Base-by-base conservation (phyloP, 2,797 vertebrate species). In the Eurystomus glaucurus region DNA sequence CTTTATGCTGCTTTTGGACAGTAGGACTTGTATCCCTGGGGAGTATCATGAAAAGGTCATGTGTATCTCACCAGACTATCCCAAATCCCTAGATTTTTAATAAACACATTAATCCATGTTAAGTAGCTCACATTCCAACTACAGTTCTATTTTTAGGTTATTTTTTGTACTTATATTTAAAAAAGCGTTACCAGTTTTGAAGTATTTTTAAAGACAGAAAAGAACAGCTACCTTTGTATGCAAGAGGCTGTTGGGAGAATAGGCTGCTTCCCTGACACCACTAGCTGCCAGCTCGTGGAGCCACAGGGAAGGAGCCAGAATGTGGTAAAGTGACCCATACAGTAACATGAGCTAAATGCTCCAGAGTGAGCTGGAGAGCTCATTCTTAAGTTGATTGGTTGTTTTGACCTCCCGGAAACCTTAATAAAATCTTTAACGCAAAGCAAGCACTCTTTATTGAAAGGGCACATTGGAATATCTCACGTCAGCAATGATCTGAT, bases 21-120 rank as follows among this genome's bases (percentile, higher is more conserved):
- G 57, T 37, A 86, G 23, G 37, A 92, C 45, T 12, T 23, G 11
- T 43, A 46, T 90, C 95, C 93, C 95, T 75, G 43, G 85, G 88
- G 92, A 95, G 45, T 58, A 88, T 45, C 50, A 54, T 26, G 52
- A 69, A 80, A 96, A 97, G 90, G 96, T 92, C 85, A 87, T 57
- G 58, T 11, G 54, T 72, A 41, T 96, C 86, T 92, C 95, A 85
- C 51, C 74, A 81, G 57, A 75, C 37, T 71, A 68, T 54, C 26
- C 81, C 57, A 88, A 94, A 60, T 52, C 52, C 45, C 52, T 60
- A 50, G 57, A 68, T 91, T 93, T 90, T 81, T 87, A 88, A 86
- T 85, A 89, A 91, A 92, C 83, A 71, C 37, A 86, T 77, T 84
- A 93, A 93, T 93, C 80, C 80, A 95, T 86, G 62, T 39, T 85